Evolutionary conservation across 2,113 vertebrate species (phyloP).

Genomic region (Anguilla japonica): DNA sequence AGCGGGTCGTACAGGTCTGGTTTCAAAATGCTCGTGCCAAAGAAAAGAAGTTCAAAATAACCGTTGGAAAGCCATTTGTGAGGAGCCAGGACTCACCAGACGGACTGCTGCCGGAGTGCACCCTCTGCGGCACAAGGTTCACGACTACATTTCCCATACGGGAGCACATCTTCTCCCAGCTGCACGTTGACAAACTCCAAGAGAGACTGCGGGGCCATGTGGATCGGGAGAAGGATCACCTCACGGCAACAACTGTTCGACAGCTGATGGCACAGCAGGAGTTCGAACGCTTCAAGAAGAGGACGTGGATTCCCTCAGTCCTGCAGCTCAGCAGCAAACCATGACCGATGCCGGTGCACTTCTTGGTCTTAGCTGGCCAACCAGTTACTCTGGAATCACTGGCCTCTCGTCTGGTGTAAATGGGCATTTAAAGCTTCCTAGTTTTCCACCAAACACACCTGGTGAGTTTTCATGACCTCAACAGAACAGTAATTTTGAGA

Average conservation of each 20-base stretch:
- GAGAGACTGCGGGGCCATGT: constrained; percentile 96
- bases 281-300: constrained; percentile 95
- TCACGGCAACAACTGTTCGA: constrained; percentile 95
- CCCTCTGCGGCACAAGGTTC: constrained; percentile 91
- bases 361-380: constrained; percentile 89
- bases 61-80: constrained; percentile 98
- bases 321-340: constrained; percentile 86
- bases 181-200: constrained; percentile 97
- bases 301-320: constrained; percentile 85
- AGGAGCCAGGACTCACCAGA: constrained; percentile 92
- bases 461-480: constrained; percentile 79
- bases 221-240: constrained; percentile 97
- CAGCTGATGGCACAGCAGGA: constrained; percentile 99
- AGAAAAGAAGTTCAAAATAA: constrained; percentile 99
- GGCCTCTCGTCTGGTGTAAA: constrained; percentile 96
- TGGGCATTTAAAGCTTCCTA: constrained; percentile 92
- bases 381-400: constrained; percentile 92
- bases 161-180: constrained; percentile 97
- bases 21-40: constrained; percentile 98
- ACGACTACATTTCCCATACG: constrained; percentile 94
- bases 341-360: constrained; percentile 89
- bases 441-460: constrained; percentile 97
- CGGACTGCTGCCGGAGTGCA: constrained; percentile 89
- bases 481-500: constrained; percentile 56
- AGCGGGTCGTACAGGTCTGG: constrained; percentile 98